phyloP scores from a whole-genome alignment of 2,113 vertebrate species.

The Pyxicephalus adspersus region DNA sequence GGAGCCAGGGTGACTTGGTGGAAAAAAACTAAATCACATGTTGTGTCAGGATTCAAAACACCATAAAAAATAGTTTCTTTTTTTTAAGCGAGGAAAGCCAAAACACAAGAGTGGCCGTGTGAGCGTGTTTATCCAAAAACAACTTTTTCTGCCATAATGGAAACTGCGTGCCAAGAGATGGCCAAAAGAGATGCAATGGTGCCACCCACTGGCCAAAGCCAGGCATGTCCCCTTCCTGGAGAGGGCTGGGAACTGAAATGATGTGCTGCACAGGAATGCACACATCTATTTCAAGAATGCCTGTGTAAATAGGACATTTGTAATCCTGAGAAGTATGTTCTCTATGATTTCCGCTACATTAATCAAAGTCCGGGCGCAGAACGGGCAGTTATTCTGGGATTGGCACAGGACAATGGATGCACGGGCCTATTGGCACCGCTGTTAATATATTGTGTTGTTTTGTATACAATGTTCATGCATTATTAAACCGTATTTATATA shows the following conservation, averaged over 20 bases:
- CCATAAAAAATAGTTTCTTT: constrained; percentile 59
- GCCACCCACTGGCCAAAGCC: constrained; percentile 23
- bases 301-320: background rate
- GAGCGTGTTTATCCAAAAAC: constrained; percentile 43
- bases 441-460: too few relatives aligned
- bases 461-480: too few relatives aligned
- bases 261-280: constrained; percentile 1
- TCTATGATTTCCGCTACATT: too few relatives aligned
- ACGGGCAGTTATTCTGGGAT: too few relatives aligned
- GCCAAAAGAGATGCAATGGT: background rate
- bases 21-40: constrained; percentile 35
- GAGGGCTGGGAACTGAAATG: background rate
- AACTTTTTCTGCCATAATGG: constrained; percentile 39
- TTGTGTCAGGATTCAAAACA: constrained; percentile 37
- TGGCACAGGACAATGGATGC: too few relatives aligned
- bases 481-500: too few relatives aligned
- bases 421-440: too few relatives aligned
- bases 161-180: background rate
- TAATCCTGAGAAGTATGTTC: too few relatives aligned
- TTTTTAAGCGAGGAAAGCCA: constrained; percentile 58
- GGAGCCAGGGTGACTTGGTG: constrained; percentile 36
- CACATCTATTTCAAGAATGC: constrained; percentile 14
- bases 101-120: constrained; percentile 56
- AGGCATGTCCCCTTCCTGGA: background rate
- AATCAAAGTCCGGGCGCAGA: too few relatives aligned